Evolutionary conservation across 2,888 invertebrate species (phyloP), one percentile per base, ranked within the genome.

Genomic region (Zonitis immaculata): DNA sequence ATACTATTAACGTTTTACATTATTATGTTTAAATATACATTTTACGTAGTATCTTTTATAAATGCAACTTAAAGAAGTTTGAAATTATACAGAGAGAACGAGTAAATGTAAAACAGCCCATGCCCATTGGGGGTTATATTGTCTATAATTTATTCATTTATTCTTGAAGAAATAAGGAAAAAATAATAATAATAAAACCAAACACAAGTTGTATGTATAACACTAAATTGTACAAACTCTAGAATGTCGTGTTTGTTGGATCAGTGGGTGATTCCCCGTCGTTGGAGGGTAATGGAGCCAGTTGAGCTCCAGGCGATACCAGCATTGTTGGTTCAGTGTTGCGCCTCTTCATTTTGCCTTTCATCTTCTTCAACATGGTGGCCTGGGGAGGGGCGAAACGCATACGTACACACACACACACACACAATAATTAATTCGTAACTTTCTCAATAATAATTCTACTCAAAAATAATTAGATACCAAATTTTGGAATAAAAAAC

Each of bases 311-410:
- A 12, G 79, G 79, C 50, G 80, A 78, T 52, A 79, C 77, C 69
- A 79, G 73, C 87, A 88, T 87, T 69, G 84, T 82, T 67, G 89
- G 88, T 81, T 93, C 92, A 68, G 93, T 93, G 81, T 95, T 93
- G 76, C 95, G 88, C 68, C 96, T 85, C 80, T 95, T 95, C 87
- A 95, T 95, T 85, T 97, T 97, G 74, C 86, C 86, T 81, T 91
- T 91, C 79, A 88, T 89, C 85, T 98, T 97, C 88, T 97, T 97
- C 83, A 98, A 85, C 98, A 98, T 98, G 80, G 97, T 97, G 78
- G 98, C 97, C 97, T 97, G 83, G 80, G 80, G 81, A 78, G 76
- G 76, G 78, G 78, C 63, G 65, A 51, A 54, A 52, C 50, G 52
- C 42, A 56, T 32, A 56, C 50, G 50, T 44, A 35, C 16, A 35